phyloP scores from a whole-genome alignment of 2,113 vertebrate genomes.

The Ptilorrhoa leucosticta region DNA sequence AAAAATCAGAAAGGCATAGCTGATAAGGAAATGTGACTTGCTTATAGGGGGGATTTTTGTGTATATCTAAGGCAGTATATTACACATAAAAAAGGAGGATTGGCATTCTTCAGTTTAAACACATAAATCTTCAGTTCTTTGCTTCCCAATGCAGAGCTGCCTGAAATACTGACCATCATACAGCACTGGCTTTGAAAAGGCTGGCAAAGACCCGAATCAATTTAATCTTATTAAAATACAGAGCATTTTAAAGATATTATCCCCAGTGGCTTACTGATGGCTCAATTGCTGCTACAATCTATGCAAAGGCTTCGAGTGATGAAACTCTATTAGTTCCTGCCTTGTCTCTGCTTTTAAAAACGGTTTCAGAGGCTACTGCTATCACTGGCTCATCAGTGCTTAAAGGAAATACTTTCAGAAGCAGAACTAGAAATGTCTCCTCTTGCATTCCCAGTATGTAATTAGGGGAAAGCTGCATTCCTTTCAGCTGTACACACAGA shows the following conservation, averaged over 20 bases:
- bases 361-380: constrained; percentile 43
- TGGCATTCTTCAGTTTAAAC: not conserved
- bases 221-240: constrained; percentile 41
- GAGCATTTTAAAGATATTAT: constrained; percentile 21
- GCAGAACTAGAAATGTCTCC: constrained; percentile 57
- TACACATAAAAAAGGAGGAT: not conserved
- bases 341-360: constrained; percentile 16
- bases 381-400: constrained; percentile 31
- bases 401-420: constrained; percentile 56
- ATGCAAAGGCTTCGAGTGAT: constrained; percentile 15
- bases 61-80: not conserved
- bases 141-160: not conserved
- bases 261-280: constrained; percentile 8
- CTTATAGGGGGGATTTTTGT: not conserved
- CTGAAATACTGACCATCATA: not conserved
- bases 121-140: not conserved
- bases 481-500: constrained; percentile 34
- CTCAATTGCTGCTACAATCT: constrained; percentile 21
- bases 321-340: constrained; percentile 22
- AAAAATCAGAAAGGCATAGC: constrained; percentile 17
- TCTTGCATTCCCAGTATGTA: constrained; percentile 29
- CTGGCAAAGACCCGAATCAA: not conserved
- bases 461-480: constrained; percentile 56
- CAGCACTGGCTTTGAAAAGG: not conserved
- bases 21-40: not conserved